Evolutionary conservation across 2,113 vertebrate genomes (phyloP).

Genomic region (Callithrix jacchus): DNA sequence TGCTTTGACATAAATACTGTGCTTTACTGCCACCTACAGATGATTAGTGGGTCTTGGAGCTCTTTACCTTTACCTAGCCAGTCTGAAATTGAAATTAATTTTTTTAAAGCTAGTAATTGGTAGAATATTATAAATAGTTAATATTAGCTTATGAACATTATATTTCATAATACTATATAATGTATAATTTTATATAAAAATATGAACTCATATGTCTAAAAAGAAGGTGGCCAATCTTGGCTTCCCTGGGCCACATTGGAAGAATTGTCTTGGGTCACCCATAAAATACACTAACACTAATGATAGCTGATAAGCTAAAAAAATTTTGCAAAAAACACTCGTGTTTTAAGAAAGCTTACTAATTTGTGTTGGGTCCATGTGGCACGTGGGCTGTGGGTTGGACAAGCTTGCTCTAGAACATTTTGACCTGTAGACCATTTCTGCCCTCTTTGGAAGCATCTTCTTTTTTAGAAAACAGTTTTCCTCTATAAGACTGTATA

Average conservation of each 20-base stretch:
- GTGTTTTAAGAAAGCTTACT: too few relatives aligned
- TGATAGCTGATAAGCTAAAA: too few relatives aligned
- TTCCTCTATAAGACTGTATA: background rate
- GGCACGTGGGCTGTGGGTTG: too few relatives aligned
- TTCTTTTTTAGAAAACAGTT: background rate
- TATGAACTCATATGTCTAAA: background rate
- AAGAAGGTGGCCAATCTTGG: background rate
- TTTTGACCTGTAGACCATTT: background rate
- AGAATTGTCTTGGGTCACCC: too few relatives aligned
- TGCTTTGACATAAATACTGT: background rate
- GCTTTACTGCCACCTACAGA: slow-evolving; percentile 51
- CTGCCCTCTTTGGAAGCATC: background rate
- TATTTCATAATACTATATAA: too few relatives aligned
- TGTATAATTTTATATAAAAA: background rate
- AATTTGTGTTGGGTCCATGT: too few relatives aligned
- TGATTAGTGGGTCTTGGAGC: background rate
- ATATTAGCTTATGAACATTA: background rate
- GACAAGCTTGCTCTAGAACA: background rate
- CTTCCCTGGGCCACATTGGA: too few relatives aligned
- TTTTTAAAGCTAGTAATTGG: background rate
- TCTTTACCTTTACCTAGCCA: background rate
- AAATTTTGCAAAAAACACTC: too few relatives aligned
- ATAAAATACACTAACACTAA: too few relatives aligned
- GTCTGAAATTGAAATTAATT: slow-evolving; percentile 8
- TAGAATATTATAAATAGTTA: background rate